Conservation (phyloP, 2,888 invertebrate genomes). For the Acleris holmiana region DNA sequence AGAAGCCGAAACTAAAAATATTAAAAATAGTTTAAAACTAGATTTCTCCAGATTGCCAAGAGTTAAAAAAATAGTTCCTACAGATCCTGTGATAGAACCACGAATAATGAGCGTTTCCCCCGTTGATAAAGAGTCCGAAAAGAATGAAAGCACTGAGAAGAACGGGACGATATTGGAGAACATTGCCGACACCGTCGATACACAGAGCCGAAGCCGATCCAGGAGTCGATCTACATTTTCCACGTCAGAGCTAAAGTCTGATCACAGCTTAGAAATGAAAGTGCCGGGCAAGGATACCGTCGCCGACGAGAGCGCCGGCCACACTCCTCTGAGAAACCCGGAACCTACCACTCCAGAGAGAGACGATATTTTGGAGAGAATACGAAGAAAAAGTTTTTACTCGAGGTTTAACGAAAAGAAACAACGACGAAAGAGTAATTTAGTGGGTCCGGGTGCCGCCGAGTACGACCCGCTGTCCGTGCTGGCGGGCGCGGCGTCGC, state of each 20-base stretch:
- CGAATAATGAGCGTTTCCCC: slow-evolving; percentile 69
- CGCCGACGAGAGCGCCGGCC: slow-evolving; percentile 57
- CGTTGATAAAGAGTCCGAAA: slow-evolving; percentile 66
- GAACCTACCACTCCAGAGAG: slow-evolving; percentile 78
- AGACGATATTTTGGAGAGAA: slow-evolving; percentile 93
- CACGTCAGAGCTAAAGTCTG: slow-evolving; percentile 80
- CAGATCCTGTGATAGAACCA: slow-evolving; percentile 82
- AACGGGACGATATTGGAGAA: slow-evolving; percentile 58
- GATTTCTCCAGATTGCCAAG: slow-evolving; percentile 86
- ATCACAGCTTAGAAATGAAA: slow-evolving; percentile 62
- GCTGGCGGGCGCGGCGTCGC: slow-evolving; percentile 68
- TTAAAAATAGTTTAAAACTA: slow-evolving; percentile 83
- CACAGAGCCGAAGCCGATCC: slow-evolving; percentile 66
- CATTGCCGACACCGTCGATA: slow-evolving; percentile 52
- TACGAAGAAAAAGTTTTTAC: slow-evolving; percentile 94
- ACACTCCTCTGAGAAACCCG: slow-evolving; percentile 69
- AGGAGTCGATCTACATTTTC: slow-evolving; percentile 74
- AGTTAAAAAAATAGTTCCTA: slow-evolving; percentile 84
- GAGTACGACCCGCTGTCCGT: slow-evolving; percentile 83
- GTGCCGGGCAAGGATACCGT: slow-evolving; percentile 48
- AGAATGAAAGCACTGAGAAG: slow-evolving; percentile 60
- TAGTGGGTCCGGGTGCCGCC: slow-evolving; percentile 85
- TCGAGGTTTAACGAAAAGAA: slow-evolving; percentile 94
- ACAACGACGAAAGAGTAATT: slow-evolving; percentile 87
- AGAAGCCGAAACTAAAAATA: slow-evolving; percentile 65